A percentile compares a stretch with the other conserved stretches of the same genome.
These are phyloP conservation scores for Hesperophylax magnus DNA, from an alignment of 1,140 invertebrate genomes.

Conservation along the genomic window DNA sequence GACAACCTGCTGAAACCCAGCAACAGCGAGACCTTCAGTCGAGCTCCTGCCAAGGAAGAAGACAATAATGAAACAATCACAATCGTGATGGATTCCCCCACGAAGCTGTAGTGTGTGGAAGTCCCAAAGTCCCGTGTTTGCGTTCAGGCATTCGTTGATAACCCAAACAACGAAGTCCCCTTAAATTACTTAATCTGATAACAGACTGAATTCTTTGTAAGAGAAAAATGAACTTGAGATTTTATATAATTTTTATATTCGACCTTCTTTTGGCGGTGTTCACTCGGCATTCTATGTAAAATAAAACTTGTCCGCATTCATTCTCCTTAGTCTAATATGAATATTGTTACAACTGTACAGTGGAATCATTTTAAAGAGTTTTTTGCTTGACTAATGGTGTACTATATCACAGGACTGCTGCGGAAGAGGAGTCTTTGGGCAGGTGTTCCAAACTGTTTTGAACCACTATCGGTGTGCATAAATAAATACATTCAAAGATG, in stretches of 20 bases:
- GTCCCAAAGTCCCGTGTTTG: not conserved
- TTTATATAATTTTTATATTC: conserved; percentile 55
- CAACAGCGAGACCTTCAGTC: conserved; percentile 7
- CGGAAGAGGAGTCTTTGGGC: too few relatives aligned
- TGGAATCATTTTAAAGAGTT: too few relatives aligned
- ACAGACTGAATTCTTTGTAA: conserved; percentile 54
- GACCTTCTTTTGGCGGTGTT: conserved; percentile 28
- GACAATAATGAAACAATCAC: conserved; percentile 45
- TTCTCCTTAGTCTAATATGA: too few relatives aligned
- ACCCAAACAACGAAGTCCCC: conserved; percentile 53
- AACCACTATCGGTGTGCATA: too few relatives aligned
- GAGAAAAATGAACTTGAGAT: conserved; percentile 44
- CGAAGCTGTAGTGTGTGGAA: not conserved
- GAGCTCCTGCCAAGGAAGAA: conserved; percentile 37
- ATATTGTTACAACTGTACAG: too few relatives aligned
- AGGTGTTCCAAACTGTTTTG: too few relatives aligned
- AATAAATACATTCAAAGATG: too few relatives aligned
- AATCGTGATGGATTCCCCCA: conserved; percentile 24
- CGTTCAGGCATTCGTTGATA: conserved; percentile 36
- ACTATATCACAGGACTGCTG: too few relatives aligned
- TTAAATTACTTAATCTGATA: conserved; percentile 48
- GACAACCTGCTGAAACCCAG: conserved; percentile 34
- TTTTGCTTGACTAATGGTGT: too few relatives aligned
- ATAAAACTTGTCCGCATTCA: not conserved
- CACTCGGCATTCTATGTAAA: conserved; percentile 12